Evolutionary conservation across 1,140 invertebrate species (phyloP).

Genomic region (Solenopsis fugax): DNA sequence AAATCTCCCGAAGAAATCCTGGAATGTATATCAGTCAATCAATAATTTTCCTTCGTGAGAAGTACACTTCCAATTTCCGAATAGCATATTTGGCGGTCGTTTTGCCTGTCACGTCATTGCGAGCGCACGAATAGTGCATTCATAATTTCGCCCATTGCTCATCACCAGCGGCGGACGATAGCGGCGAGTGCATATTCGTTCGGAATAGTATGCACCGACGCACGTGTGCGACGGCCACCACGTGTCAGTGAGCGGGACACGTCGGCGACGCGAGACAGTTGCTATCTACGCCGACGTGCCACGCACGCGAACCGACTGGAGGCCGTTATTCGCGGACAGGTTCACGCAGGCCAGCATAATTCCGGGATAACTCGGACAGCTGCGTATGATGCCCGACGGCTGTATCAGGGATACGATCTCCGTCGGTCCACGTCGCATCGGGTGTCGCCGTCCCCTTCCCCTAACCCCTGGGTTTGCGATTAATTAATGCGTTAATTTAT

Average conservation of each 20-base stretch:
- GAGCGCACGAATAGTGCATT: slow-evolving; percentile 64
- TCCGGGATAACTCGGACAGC: slow-evolving; percentile 74
- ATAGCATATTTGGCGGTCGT: background rate
- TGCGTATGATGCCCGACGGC: slow-evolving; percentile 73
- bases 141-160: slow-evolving; percentile 74
- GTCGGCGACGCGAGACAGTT: slow-evolving; percentile 71
- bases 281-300: slow-evolving; percentile 68
- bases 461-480: slow-evolving; percentile 54
- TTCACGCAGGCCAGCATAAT: slow-evolving; percentile 77
- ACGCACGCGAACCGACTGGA: slow-evolving; percentile 70
- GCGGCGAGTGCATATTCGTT: slow-evolving; percentile 26
- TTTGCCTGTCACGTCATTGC: slow-evolving; percentile 45
- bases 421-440: slow-evolving; percentile 25
- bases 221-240: slow-evolving; percentile 43
- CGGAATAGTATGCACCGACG: slow-evolving; percentile 37
- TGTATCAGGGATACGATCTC: slow-evolving; percentile 75
- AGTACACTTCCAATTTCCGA: background rate
- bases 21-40: background rate
- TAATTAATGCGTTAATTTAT: slow-evolving; percentile 80
- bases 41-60: background rate
- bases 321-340: slow-evolving; percentile 73
- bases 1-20: too few species aligned
- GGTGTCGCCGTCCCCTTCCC: slow-evolving; percentile 44
- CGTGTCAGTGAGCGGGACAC: slow-evolving; percentile 60
- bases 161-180: slow-evolving; percentile 54